phyloP scores from a whole-genome alignment of 2,797 vertebrate genomes.

The Thalassophryne amazonica region DNA sequence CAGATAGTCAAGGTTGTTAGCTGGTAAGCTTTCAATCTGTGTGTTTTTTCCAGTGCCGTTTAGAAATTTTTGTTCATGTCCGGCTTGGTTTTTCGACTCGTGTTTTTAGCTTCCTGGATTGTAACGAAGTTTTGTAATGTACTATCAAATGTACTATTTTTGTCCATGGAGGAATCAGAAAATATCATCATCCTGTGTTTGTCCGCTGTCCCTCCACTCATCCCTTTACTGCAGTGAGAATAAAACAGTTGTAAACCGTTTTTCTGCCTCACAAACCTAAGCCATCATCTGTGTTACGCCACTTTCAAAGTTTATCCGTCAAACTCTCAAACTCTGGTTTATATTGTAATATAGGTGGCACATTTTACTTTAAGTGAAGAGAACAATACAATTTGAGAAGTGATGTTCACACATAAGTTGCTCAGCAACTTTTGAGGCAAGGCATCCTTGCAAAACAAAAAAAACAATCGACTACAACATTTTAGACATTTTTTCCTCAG shows the following conservation, averaged over 20 bases:
- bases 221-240: constrained; percentile 20
- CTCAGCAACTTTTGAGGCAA: constrained; percentile 23
- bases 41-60: too few species aligned
- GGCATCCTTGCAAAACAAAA: not conserved
- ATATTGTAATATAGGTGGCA: constrained; percentile 6
- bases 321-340: constrained; percentile 5
- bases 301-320: constrained; percentile 26
- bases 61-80: too few species aligned
- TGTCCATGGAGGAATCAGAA: not conserved
- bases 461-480: constrained; percentile 4
- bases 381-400: not conserved
- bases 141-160: not conserved
- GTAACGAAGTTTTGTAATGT: too few species aligned
- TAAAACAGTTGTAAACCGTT: constrained; percentile 31
- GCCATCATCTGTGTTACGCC: too few species aligned
- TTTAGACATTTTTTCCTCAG: constrained; percentile 2
- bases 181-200: constrained; percentile 14
- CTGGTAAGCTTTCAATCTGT: too few species aligned
- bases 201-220: constrained; percentile 2
- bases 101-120: too few species aligned
- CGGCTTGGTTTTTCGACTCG: too few species aligned
- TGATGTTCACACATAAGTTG: constrained; percentile 6
- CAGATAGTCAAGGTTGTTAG: too few species aligned
- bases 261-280: constrained; percentile 37
- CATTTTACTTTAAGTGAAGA: constrained; percentile 28